Evolutionary conservation across 2,888 invertebrate genomes (phyloP), one percentile per base, ranked within the genome.

Genomic region (Lapara coniferarum): DNA sequence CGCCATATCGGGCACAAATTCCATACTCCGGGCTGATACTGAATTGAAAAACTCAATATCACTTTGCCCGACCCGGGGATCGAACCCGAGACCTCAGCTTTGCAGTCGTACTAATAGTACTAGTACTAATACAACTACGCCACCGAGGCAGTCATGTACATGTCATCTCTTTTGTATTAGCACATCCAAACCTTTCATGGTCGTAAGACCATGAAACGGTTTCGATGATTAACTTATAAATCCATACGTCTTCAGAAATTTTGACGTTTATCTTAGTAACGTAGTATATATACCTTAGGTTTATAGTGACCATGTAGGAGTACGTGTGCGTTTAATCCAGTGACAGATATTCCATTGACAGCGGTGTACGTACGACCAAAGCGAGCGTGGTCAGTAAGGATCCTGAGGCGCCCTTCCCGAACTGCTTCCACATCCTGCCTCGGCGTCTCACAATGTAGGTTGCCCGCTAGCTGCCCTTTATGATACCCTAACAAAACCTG

Each of bases 401-500:
- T 94, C 77, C 92, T 80, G 55, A 95, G 85, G 71, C 91, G 87
- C 0, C 94, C 95, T 0, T 95, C 92, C 0, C 85, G 83, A 13
- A 95, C 78, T 13, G 93, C 93, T 49, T 86, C 85, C 0, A 94
- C 80, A 49, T 92, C 93, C 55, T 86, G 83, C 3, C 94, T 87
- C 0, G 97, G 95, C 3, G 81, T 87, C 0, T 93, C 89, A 81
- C 90, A 96, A 83, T 97, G 95, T 44, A 97, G 89, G 84, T 97
- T 97, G 0, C 95, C 95, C 0, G 97, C 96, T 69, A 97, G 93
- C 10, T 89, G 76, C 0, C 95, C 95, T 51, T 91, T 91, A 81
- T 96, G 95, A 91, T 96, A 96, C 0, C 96, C 95, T 57, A 97
- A 89, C n/a, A 87, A 71, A 0, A 87, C 79, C 88, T 88, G 95